phyloP scores from a whole-genome alignment of 1,140 invertebrate species.

The Drosophila pseudoobscura region DNA sequence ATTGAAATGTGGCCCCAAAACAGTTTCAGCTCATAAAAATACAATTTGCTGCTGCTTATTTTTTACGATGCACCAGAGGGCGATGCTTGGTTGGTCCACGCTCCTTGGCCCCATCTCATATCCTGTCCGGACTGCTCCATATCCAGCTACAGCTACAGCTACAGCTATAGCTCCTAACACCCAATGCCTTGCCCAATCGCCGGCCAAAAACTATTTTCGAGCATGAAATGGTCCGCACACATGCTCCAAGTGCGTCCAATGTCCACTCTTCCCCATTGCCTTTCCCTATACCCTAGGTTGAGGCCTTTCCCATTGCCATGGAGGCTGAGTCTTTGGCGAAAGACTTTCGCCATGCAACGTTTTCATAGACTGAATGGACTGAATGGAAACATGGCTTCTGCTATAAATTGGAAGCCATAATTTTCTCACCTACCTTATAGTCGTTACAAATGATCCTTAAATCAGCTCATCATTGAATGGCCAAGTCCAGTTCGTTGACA shows the following conservation, averaged over 20 bases:
- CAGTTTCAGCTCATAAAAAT: slow-evolving; percentile 82
- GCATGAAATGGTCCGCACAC: slow-evolving; percentile 75
- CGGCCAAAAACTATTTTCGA: slow-evolving; percentile 75
- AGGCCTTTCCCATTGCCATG: too few species aligned
- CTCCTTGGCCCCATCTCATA: slow-evolving; percentile 16
- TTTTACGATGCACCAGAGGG: slow-evolving; percentile 81
- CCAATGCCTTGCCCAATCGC: slow-evolving; percentile 26
- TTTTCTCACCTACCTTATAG: too few species aligned
- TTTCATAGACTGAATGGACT: too few species aligned
- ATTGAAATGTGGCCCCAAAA: slow-evolving; percentile 82
- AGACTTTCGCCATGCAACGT: too few species aligned
- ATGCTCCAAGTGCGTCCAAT: slow-evolving; percentile 78
- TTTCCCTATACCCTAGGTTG: not conserved
- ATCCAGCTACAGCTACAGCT: slow-evolving; percentile 6
- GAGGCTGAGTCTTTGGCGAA: too few species aligned
- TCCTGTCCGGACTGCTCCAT: slow-evolving; percentile 30
- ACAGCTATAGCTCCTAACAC: slow-evolving; percentile 1
- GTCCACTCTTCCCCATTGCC: slow-evolving; percentile 38
- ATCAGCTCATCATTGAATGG: too few species aligned
- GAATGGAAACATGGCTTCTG: too few species aligned
- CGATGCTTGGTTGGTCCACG: slow-evolving; percentile 50
- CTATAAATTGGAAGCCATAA: too few species aligned
- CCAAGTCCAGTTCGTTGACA: too few species aligned
- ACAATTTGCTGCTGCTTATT: slow-evolving; percentile 82
- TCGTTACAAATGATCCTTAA: too few species aligned